Conservation (phyloP, 2,888 invertebrate species). For the Microctonus aethiopoides region DNA sequence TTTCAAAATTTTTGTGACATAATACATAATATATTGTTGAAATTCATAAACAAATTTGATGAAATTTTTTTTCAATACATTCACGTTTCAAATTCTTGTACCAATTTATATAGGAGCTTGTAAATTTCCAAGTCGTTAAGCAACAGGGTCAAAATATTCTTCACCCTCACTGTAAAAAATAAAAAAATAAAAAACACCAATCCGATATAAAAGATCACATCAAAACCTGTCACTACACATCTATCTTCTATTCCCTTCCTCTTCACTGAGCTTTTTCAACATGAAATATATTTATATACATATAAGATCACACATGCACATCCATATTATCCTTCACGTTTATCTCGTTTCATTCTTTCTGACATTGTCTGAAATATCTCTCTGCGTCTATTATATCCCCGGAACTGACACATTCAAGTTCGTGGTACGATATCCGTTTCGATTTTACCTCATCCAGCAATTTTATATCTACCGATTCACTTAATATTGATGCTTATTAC, state of each 20-base stretch:
- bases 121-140: neutral
- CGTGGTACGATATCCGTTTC: neutral
- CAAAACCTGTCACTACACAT: neutral
- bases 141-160: neutral
- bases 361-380: neutral
- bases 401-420: neutral
- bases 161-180: neutral
- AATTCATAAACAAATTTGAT: too few species aligned
- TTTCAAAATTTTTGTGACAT: too few species aligned
- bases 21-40: too few species aligned
- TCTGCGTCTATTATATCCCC: neutral
- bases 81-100: too few species aligned
- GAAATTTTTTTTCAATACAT: too few species aligned
- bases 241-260: neutral
- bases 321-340: neutral
- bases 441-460: neutral
- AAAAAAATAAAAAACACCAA: neutral
- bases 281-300: neutral
- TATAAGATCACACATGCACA: neutral
- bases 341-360: neutral
- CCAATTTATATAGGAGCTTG: neutral
- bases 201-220: slow-evolving; percentile 1
- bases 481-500: neutral
- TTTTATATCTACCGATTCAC: neutral
- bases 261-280: neutral